Evolutionary conservation across 2,113 vertebrate species (phyloP).

Genomic region (Alces alces): DNA sequence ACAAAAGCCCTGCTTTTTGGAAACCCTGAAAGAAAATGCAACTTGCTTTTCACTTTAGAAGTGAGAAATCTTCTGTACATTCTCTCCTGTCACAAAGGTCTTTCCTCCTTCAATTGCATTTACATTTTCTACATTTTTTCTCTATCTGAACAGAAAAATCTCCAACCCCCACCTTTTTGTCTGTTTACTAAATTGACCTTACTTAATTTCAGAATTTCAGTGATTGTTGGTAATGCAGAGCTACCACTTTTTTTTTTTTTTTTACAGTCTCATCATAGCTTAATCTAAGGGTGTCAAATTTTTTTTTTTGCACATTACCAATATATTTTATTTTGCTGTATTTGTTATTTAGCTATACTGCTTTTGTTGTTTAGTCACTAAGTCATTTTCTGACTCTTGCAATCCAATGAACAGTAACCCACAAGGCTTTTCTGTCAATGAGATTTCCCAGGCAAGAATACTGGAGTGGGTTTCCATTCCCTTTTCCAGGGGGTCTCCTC

Average conservation of each 20-base stretch:
- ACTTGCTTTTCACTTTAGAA: not conserved
- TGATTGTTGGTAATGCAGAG: not conserved
- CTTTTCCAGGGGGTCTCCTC: not conserved
- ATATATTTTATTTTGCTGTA: not conserved
- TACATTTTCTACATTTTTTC: not conserved
- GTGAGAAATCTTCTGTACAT: not conserved
- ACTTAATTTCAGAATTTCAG: not conserved
- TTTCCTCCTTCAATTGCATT: not conserved
- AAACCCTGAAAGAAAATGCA: not conserved
- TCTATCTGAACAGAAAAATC: not conserved
- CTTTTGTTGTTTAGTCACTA: not conserved
- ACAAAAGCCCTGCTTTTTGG: not conserved
- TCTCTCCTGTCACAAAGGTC: not conserved
- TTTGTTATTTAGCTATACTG: not conserved
- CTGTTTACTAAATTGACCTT: not conserved
- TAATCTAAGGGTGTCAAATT: not conserved
- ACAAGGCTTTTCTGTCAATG: not conserved
- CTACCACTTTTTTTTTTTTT: not conserved
- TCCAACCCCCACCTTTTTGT: not conserved
- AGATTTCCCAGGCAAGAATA: not conserved
- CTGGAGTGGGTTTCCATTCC: not conserved
- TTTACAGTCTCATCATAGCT: not conserved
- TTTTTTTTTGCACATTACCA: not conserved
- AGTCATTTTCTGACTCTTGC: not conserved
- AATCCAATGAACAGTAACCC: not conserved